These are phyloP conservation scores for Ptilorrhoa leucosticta DNA, from an alignment of 2,113 vertebrate species.

Conservation along the genomic window DNA sequence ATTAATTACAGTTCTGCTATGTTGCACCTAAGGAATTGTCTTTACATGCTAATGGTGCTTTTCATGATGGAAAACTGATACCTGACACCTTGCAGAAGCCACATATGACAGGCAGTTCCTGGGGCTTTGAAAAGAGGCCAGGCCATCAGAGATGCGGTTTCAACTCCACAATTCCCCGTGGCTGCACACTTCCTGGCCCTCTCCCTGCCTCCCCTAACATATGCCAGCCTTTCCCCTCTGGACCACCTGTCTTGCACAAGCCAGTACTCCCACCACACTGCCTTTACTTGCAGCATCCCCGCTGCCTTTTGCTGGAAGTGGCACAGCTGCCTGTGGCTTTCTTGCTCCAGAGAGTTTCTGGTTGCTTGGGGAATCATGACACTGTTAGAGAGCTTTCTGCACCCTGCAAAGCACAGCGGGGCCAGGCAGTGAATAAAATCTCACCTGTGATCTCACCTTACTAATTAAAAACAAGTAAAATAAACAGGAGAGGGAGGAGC, in stretches of 20 bases:
- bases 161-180: not conserved
- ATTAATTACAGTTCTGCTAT: conserved; percentile 49
- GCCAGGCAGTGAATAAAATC: not conserved
- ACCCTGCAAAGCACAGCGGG: not conserved
- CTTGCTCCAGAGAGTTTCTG: not conserved
- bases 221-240: not conserved
- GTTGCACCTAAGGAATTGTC: conserved; percentile 13
- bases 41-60: conserved; percentile 18
- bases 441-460: not conserved
- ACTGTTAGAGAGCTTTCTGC: not conserved
- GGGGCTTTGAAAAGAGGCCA: not conserved
- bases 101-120: not conserved
- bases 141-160: not conserved
- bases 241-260: not conserved
- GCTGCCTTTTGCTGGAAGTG: not conserved
- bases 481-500: not conserved
- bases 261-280: not conserved
- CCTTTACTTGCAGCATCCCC: not conserved
- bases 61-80: not conserved
- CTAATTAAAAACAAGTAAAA: not conserved
- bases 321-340: not conserved
- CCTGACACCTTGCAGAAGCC: not conserved
- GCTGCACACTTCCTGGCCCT: not conserved
- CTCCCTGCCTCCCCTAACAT: not conserved
- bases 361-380: not conserved